These are phyloP conservation scores for Macrosteles quadrilineatus DNA, from an alignment of 1,140 invertebrate species.

Conservation along the genomic window DNA sequence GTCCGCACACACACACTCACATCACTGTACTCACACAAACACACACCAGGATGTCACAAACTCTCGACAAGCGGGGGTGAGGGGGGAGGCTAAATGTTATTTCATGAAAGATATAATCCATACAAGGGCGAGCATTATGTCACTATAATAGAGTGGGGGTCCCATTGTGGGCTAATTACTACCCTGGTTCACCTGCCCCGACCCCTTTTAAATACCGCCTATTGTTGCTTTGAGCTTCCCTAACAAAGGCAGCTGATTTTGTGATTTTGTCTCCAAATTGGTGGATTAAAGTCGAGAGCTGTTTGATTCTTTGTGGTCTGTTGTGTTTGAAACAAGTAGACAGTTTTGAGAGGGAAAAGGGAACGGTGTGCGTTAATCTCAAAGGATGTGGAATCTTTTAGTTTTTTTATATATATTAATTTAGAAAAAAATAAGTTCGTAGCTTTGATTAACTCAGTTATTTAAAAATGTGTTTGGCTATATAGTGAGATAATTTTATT, in stretches of 20 bases:
- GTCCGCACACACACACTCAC: too few relatives aligned
- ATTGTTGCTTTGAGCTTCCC: not conserved
- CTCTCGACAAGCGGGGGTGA: not conserved
- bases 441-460: too few relatives aligned
- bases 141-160: conserved; percentile 8
- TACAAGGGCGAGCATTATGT: conserved; percentile 18
- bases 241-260: not conserved
- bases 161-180: conserved; percentile 12
- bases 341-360: too few relatives aligned
- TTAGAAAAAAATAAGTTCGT: too few relatives aligned
- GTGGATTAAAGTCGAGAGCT: not conserved
- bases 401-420: too few relatives aligned
- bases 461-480: too few relatives aligned
- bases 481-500: too few relatives aligned
- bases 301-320: too few relatives aligned
- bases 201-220: conserved; percentile 18
- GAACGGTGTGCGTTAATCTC: too few relatives aligned
- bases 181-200: conserved; percentile 11
- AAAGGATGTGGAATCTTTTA: too few relatives aligned
- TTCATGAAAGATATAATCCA: conserved; percentile 25
- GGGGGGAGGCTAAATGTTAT: conserved; percentile 18
- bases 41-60: not conserved
- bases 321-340: too few relatives aligned
- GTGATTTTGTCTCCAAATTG: not conserved
- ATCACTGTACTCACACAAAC: not conserved